Percentiles rank a stretch among this genome's conserved stretches.
These are phyloP conservation scores for Micrasema minimum DNA, from an alignment of 1,140 invertebrate species.

Conservation along the genomic window DNA sequence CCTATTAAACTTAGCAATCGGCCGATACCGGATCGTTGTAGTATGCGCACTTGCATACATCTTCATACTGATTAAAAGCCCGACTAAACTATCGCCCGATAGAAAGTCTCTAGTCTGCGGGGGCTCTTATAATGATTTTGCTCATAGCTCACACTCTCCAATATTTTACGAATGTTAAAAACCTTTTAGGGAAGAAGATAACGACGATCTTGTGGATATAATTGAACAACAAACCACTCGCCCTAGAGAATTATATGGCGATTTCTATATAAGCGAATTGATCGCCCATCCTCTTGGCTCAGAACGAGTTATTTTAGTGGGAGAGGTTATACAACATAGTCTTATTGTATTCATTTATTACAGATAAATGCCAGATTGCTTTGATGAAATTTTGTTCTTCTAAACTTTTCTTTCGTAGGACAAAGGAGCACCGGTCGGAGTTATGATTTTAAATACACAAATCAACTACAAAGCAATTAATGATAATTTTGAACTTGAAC, in stretches of 20 bases:
- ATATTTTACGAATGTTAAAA: too few species aligned
- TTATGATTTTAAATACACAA: conserved; percentile 73
- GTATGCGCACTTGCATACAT: too few species aligned
- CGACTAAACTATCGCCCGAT: too few species aligned
- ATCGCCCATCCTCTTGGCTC: conserved; percentile 68
- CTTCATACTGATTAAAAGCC: too few species aligned
- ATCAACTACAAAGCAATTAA: conserved; percentile 73
- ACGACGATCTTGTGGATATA: conserved; percentile 76
- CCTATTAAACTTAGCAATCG: too few species aligned
- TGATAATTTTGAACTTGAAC: conserved; percentile 74
- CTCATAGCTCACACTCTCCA: too few species aligned
- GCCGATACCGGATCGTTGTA: too few species aligned
- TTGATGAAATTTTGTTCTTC: neutral
- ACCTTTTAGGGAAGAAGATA: conserved; percentile 81
- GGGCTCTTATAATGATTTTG: too few species aligned
- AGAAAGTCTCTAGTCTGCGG: too few species aligned
- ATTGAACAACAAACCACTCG: conserved; percentile 68
- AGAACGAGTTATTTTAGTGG: conserved; percentile 61
- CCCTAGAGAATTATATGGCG: conserved; percentile 72
- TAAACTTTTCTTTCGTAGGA: conserved; percentile 59
- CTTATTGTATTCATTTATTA: neutral
- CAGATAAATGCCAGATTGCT: neutral
- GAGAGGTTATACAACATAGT: conserved; percentile 57
- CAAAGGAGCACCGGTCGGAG: conserved; percentile 66
- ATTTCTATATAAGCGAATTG: conserved; percentile 78